Evolutionary conservation across 2,797 vertebrate genomes (phyloP).

Genomic region (Thamnophis elegans): DNA sequence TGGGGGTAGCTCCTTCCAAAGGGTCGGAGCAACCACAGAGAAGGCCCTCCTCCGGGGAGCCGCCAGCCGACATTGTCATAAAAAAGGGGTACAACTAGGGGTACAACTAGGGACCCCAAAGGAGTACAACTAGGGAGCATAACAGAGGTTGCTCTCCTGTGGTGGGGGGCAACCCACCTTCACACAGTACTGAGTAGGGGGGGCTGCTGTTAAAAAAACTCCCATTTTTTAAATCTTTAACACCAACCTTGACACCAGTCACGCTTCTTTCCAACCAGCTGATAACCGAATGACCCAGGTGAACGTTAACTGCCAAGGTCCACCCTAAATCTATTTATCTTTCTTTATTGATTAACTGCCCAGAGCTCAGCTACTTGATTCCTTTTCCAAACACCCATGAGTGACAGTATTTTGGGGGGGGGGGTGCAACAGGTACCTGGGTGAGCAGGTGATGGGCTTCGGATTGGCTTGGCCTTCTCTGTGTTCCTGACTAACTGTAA

Average conservation of each 20-base stretch:
- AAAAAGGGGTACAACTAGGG: too few species aligned
- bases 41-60: too few species aligned
- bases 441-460: background rate
- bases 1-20: too few species aligned
- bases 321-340: slow-evolving; percentile 50
- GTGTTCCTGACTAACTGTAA: background rate
- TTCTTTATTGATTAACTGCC: slow-evolving; percentile 61
- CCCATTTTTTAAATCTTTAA: background rate
- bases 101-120: too few species aligned
- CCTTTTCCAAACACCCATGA: background rate
- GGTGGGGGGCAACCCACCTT: too few species aligned
- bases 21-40: too few species aligned
- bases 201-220: background rate
- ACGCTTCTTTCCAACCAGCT: background rate
- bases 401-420: background rate
- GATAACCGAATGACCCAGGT: slow-evolving; percentile 10
- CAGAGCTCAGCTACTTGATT: background rate
- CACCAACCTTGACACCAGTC: background rate
- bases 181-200: too few species aligned
- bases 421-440: background rate
- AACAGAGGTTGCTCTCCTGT: background rate
- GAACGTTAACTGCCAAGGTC: slow-evolving; percentile 29
- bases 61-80: too few species aligned
- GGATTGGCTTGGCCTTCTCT: background rate
- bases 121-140: too few species aligned